Evolutionary conservation across 2,113 vertebrate genomes (phyloP).

Genomic region (Channa argus): DNA sequence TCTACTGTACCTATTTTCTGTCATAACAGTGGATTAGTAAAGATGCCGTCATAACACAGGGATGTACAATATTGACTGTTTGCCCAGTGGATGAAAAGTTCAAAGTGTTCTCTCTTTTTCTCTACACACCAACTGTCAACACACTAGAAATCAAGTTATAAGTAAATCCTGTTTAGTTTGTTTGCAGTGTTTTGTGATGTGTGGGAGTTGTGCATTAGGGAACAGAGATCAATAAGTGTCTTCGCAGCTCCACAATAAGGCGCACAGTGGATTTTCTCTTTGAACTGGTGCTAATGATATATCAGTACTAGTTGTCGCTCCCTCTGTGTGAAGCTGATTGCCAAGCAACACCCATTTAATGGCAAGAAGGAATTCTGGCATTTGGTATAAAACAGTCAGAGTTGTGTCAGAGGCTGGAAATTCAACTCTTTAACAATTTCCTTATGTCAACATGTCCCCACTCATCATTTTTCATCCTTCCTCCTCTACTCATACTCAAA

Average conservation of each 20-base stretch:
- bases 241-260: too few species aligned
- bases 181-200: not conserved
- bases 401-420: constrained; percentile 1
- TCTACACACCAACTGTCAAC: constrained; percentile 22
- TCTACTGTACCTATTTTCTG: too few species aligned
- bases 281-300: too few species aligned
- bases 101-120: too few species aligned
- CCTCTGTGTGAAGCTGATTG: not conserved
- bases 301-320: not conserved
- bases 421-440: constrained; percentile 1
- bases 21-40: too few species aligned
- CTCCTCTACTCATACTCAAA: not conserved
- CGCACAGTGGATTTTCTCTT: too few species aligned
- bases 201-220: not conserved
- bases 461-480: not conserved
- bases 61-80: not conserved
- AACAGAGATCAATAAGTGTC: too few species aligned
- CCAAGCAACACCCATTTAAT: not conserved
- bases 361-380: not conserved
- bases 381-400: not conserved
- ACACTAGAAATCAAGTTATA: not conserved
- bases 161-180: not conserved
- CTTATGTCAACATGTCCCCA: not conserved
- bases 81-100: not conserved
- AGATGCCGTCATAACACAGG: too few species aligned